phyloP scores from a whole-genome alignment of 2,888 invertebrate genomes.

The Idaea aversata region DNA sequence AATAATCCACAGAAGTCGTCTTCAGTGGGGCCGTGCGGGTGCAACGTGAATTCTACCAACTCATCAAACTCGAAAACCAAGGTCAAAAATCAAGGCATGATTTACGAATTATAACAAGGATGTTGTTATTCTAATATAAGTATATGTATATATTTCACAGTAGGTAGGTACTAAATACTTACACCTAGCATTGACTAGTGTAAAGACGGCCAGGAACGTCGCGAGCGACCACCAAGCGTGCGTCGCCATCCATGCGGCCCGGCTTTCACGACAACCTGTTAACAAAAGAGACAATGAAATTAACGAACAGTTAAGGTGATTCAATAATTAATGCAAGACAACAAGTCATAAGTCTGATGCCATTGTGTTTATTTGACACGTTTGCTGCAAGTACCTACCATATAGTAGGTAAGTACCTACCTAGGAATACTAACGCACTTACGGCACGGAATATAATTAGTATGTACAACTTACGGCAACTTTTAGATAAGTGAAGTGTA shows the following conservation, averaged over 20 bases:
- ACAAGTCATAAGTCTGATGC: neutral
- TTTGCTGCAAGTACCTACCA: neutral
- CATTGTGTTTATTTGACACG: neutral
- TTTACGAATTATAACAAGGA: no score
- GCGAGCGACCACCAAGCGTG: slow-evolving; percentile 71
- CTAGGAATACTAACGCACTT: no score
- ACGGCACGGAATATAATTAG: no score
- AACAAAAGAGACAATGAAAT: slow-evolving; percentile 19
- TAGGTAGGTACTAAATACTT: slow-evolving; percentile 36
- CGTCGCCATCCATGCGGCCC: slow-evolving; percentile 78
- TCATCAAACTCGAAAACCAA: no score
- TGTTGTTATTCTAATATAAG: no score
- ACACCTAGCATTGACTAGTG: slow-evolving; percentile 69
- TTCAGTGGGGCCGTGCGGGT: no score
- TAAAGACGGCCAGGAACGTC: slow-evolving; percentile 56
- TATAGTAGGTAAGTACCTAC: no score
- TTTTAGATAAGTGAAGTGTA: no score
- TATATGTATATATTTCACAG: neutral
- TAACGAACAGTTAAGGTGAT: neutral
- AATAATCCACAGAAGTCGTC: neutral
- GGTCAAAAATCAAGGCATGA: no score
- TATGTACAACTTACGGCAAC: no score
- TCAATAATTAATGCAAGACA: neutral
- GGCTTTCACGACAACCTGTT: slow-evolving; percentile 69
- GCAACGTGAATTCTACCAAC: no score